phyloP scores from a whole-genome alignment of 2,888 invertebrate species.

The Malthinus flaveolus region DNA sequence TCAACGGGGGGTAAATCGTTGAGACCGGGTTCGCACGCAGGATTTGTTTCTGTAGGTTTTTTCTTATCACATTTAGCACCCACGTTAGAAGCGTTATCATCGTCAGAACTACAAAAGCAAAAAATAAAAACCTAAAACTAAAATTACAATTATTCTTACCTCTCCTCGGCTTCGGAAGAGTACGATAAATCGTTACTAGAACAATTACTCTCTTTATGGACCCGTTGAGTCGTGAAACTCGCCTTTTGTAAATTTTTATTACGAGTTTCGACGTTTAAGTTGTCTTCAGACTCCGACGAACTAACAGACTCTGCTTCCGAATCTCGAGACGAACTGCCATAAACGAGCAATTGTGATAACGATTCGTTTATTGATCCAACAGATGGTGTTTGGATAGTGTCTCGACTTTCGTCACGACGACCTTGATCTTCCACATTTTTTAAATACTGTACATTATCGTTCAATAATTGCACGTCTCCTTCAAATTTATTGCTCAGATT shows the following conservation, averaged over 20 bases:
- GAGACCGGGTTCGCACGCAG: constrained; percentile 43
- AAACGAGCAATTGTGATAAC: constrained; percentile 32
- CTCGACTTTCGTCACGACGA: constrained; percentile 13
- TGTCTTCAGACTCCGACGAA: constrained; percentile 11
- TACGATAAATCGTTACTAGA: not conserved
- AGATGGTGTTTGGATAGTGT: constrained; percentile 8
- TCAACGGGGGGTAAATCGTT: constrained; percentile 82
- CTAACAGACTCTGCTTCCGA: constrained; percentile 19
- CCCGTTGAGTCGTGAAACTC: no score
- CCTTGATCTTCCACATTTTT: constrained; percentile 7
- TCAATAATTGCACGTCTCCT: constrained; percentile 3
- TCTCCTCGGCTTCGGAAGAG: not conserved
- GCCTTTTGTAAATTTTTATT: not conserved
- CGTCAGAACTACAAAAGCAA: not conserved
- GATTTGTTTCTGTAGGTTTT: constrained; percentile 7
- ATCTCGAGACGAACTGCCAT: constrained; percentile 30
- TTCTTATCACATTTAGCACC: constrained; percentile 13
- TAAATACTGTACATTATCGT: constrained; percentile 10
- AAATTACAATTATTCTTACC: not conserved
- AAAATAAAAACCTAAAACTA: not conserved
- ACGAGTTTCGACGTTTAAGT: not conserved
- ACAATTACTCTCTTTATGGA: not conserved
- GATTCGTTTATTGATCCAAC: constrained; percentile 11
- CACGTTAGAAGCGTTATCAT: not conserved
- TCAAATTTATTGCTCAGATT: constrained; percentile 18